Percentiles rank a stretch among this genome's conserved stretches.
Conservation (phyloP, 2,888 invertebrate species). For the Yponomeuta evonymella region DNA sequence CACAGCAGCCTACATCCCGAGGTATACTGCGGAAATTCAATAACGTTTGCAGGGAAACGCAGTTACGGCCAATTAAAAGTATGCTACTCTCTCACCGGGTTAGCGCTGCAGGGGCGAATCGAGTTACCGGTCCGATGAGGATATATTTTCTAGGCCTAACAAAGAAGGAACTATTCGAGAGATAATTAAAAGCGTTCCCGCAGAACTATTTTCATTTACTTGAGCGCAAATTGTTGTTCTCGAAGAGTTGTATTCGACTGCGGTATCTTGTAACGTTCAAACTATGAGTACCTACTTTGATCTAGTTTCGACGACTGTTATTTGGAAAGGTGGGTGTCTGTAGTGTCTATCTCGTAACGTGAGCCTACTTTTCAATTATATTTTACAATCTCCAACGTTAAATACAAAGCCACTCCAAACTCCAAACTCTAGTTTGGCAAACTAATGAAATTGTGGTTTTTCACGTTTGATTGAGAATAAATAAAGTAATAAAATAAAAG, state of each 20-base stretch:
- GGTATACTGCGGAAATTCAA: constrained; percentile 52
- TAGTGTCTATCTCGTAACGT: too few relatives aligned
- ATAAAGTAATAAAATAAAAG: too few relatives aligned
- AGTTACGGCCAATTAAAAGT: constrained; percentile 75
- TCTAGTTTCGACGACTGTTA: not conserved
- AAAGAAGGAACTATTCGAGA: constrained; percentile 50
- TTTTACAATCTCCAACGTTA: too few relatives aligned
- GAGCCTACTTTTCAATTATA: too few relatives aligned
- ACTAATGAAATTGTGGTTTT: too few relatives aligned
- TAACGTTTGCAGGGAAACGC: constrained; percentile 70
- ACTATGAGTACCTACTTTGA: not conserved
- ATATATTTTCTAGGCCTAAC: constrained; percentile 48
- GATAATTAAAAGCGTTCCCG: constrained; percentile 46
- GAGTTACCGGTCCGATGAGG: constrained; percentile 53
- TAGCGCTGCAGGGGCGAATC: constrained; percentile 36
- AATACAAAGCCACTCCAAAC: too few relatives aligned
- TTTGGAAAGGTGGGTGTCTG: not conserved
- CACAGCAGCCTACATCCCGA: not conserved
- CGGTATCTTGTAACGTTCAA: constrained; percentile 12
- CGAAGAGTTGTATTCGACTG: constrained; percentile 15
- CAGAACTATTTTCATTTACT: constrained; percentile 45
- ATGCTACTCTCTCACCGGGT: constrained; percentile 54
- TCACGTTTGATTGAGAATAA: too few relatives aligned
- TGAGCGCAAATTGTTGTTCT: constrained; percentile 15
- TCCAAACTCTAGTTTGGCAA: too few relatives aligned